Conservation (phyloP, 2,888 invertebrate genomes). For the Ormyrus thymus region DNA sequence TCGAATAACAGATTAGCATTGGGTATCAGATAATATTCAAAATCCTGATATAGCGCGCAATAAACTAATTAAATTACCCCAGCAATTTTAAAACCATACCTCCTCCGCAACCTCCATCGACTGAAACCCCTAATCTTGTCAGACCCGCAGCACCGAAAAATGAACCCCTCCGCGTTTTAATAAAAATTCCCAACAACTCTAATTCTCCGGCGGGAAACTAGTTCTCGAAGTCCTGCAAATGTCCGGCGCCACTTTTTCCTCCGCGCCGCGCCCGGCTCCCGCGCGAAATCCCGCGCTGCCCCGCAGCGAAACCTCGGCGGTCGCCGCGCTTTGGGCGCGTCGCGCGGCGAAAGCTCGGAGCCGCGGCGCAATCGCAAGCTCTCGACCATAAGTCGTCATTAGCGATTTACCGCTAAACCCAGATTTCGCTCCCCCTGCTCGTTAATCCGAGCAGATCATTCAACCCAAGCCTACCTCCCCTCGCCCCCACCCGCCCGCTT, state of each 20-base stretch:
- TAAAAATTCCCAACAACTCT: no score
- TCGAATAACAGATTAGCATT: no score
- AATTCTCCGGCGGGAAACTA: no score
- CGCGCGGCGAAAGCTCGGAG: constrained; percentile 9
- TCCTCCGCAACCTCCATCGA: no score
- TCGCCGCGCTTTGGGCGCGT: constrained; percentile 14
- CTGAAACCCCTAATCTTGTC: no score
- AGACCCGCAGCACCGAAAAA: no score
- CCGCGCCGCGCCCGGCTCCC: not conserved
- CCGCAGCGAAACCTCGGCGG: constrained; percentile 15
- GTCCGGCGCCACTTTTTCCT: no score
- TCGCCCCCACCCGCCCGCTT: not conserved
- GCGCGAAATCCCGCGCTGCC: not conserved
- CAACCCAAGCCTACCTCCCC: not conserved
- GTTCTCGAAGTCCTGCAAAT: no score
- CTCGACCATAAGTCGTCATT: constrained; percentile 54
- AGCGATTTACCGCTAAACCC: constrained; percentile 55
- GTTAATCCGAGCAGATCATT: constrained; percentile 42
- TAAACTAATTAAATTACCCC: no score
- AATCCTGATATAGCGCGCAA: not conserved
- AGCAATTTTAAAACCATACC: no score
- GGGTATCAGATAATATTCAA: no score
- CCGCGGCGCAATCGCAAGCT: constrained; percentile 5
- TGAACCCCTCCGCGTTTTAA: no score
- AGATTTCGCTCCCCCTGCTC: constrained; percentile 43